Conservation (phyloP, 2,888 invertebrate genomes). For the Temnothorax unifasciatus region DNA sequence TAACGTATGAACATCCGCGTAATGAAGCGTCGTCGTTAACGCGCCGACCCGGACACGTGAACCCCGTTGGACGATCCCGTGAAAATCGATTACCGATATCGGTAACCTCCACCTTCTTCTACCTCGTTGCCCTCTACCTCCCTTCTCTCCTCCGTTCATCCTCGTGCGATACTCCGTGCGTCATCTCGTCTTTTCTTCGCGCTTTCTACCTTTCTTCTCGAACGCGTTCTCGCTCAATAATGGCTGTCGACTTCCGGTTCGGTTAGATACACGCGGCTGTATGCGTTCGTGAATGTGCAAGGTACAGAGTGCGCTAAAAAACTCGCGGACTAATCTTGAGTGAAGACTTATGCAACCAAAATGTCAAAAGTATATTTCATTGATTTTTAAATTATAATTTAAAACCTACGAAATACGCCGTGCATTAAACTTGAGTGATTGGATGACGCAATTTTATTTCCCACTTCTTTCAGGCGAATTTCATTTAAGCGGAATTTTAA, state of each 20-base stretch:
- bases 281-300: constrained; percentile 16
- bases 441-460: not conserved
- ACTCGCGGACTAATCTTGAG: not conserved
- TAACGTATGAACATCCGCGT: constrained; percentile 72
- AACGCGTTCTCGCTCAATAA: constrained; percentile 24
- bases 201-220: constrained; percentile 13
- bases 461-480: not conserved
- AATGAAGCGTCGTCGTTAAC: constrained; percentile 71
- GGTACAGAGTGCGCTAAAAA: not conserved
- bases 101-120: constrained; percentile 40
- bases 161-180: constrained; percentile 41
- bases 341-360: not conserved
- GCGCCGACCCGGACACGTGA: constrained; percentile 52
- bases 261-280: constrained; percentile 32
- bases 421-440: constrained; percentile 7
- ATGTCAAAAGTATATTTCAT: not conserved
- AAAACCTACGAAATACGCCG: not conserved
- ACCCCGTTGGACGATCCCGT: constrained; percentile 64
- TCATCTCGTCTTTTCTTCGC: constrained; percentile 54
- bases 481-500: constrained; percentile 14
- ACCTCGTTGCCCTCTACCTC: constrained; percentile 41
- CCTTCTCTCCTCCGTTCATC: constrained; percentile 41
- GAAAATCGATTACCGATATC: constrained; percentile 76
- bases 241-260: constrained; percentile 28
- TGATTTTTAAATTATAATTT: not conserved